These are phyloP conservation scores for Callitettix versicolor DNA, from an alignment of 1,140 invertebrate species.

Conservation along the genomic window DNA sequence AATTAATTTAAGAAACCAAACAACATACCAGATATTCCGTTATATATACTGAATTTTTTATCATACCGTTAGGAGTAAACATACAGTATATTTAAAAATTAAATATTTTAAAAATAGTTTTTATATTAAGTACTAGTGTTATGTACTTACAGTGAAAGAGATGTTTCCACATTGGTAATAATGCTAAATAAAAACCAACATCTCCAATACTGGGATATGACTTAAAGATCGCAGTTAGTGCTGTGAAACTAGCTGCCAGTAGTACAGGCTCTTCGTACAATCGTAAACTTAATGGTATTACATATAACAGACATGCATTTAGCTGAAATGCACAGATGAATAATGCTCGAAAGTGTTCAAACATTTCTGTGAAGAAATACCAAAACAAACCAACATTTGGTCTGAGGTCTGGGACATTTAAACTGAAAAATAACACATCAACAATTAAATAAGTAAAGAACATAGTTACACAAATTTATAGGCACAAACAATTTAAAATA, in stretches of 20 bases:
- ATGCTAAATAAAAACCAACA: conserved; percentile 80
- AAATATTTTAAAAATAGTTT: too few relatives aligned
- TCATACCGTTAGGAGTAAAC: too few relatives aligned
- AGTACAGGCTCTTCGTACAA: conserved; percentile 80
- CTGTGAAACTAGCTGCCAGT: conserved; percentile 70
- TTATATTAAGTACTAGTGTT: too few relatives aligned
- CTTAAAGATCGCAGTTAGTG: conserved; percentile 84
- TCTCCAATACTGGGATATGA: conserved; percentile 95
- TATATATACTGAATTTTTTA: too few relatives aligned
- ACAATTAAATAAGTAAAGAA: too few relatives aligned
- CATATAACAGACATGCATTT: conserved; percentile 82
- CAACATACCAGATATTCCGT: too few relatives aligned
- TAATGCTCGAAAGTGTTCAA: conserved; percentile 92
- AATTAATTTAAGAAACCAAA: too few relatives aligned
- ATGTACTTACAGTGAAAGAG: conserved; percentile 72
- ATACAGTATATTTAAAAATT: too few relatives aligned
- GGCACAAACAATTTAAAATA: too few relatives aligned
- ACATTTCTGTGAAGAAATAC: conserved; percentile 99
- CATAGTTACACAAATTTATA: too few relatives aligned
- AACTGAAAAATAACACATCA: too few relatives aligned
- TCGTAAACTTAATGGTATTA: conserved; percentile 76
- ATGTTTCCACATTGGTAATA: conserved; percentile 87
- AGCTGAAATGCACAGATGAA: conserved; percentile 96
- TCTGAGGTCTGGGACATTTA: conserved; percentile 82
- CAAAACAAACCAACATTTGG: conserved; percentile 97